Base-by-base conservation (phyloP, 2,888 invertebrate genomes). In the Drosophila melanosoma region DNA sequence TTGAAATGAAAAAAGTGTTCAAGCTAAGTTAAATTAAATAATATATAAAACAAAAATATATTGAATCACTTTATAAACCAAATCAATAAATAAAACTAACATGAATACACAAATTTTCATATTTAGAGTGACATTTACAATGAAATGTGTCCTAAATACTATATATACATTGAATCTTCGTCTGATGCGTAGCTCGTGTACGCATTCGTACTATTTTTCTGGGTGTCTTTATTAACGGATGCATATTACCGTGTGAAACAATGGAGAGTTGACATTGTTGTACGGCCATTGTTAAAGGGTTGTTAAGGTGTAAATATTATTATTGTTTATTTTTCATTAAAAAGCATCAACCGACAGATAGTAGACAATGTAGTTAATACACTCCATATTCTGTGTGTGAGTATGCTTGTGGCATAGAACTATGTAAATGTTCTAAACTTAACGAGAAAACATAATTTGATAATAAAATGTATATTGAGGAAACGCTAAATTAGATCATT, bases 241-340 rank as follows among this genome's bases (percentile, higher is more conserved):
- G 79, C 77, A 86, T 86, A 84, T 84, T 84, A 83, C 76, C 73
- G 6, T 35, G 53, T 49, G 20, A 10, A 40, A 60, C 45, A 49
- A 54, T 33, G 49, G 68, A 32, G 56, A 60, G 57, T 60, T 56
- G 54, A 48, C 60, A 35, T n/a, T 42, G 33, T 35, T 20, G n/a
- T 10, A n/a, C 10, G 54, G 73, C 69, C 72, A 74, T 76, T 83
- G 74, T 79, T 88, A 75, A 72, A 81, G 82, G 79, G 83, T 89
- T 88, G 90, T 90, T 90, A 84, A 90, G 85, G 87, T 90, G 89
- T 83, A 90, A 90, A 90, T 90, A 85, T 90, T 90, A 82, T 90
- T 90, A 82, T 87, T 89, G 81, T 89, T 86, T 90, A 90, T 87
- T 90, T 87, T 80, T 82, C 89, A 80, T 88, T 90, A 88, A 85